These are phyloP conservation scores for Lepidothrix coronata DNA, from an alignment of 2,113 vertebrate species.

Conservation along the genomic window DNA sequence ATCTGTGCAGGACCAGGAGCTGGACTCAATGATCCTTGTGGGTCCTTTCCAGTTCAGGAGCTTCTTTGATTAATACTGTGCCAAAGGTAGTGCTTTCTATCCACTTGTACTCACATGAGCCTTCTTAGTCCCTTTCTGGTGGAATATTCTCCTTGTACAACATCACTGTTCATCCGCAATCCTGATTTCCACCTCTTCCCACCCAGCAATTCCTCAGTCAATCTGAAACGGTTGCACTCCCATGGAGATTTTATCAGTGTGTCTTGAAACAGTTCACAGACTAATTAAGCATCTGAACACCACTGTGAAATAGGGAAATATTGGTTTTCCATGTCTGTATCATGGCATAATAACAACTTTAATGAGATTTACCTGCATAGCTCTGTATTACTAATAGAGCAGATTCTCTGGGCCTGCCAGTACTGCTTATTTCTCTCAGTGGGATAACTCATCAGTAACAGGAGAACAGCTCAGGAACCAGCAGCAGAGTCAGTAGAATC, in stretches of 20 bases:
- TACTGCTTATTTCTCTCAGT: not conserved
- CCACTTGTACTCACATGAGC: not conserved
- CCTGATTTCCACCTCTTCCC: not conserved
- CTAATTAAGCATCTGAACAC: not conserved
- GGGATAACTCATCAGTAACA: not conserved
- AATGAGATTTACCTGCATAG: not conserved
- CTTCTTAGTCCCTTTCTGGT: not conserved
- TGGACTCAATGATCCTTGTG: not conserved
- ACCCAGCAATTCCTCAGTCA: not conserved
- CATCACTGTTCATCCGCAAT: rapidly evolving
- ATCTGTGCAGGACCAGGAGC: not conserved
- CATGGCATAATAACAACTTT: not conserved
- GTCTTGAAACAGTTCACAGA: not conserved
- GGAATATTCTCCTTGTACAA: not conserved
- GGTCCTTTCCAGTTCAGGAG: not conserved
- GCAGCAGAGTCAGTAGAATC: not conserved
- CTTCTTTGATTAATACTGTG: not conserved
- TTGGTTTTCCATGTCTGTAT: not conserved
- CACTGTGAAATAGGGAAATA: not conserved
- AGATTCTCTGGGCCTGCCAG: not conserved
- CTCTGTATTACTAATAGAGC: not conserved
- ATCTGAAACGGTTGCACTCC: not conserved
- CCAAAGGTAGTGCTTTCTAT: not conserved
- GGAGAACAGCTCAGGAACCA: not conserved
- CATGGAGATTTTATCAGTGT: not conserved